A percentile compares a stretch with the other conserved stretches of the same genome.
Evolutionary conservation across 2,113 vertebrate genomes (phyloP).

Genomic region (Nannospalax galili): DNA sequence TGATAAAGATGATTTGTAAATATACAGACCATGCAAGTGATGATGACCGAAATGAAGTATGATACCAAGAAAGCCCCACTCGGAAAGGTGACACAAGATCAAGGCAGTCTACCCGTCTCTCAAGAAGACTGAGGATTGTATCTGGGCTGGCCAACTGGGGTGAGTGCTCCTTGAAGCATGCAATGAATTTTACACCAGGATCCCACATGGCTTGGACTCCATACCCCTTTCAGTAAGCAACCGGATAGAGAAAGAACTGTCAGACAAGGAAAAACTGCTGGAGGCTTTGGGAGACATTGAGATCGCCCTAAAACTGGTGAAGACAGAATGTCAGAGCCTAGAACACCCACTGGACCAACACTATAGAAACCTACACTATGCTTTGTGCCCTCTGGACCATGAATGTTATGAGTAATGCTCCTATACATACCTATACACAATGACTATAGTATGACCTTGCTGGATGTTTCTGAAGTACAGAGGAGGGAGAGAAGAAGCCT

Average conservation of each 20-base stretch:
- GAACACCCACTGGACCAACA: slow-evolving; percentile 92
- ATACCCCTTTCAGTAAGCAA: slow-evolving; percentile 91
- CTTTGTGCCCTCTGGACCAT: slow-evolving; percentile 86
- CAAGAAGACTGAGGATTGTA: slow-evolving; percentile 90
- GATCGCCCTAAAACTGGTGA: slow-evolving; percentile 92
- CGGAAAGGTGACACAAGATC: slow-evolving; percentile 92
- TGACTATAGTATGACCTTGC: slow-evolving; percentile 90
- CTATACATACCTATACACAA: slow-evolving; percentile 91
- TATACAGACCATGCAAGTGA: slow-evolving; percentile 94
- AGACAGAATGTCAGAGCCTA: slow-evolving; percentile 81
- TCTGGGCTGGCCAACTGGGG: slow-evolving; percentile 85
- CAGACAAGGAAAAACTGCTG: slow-evolving; percentile 90
- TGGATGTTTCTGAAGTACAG: slow-evolving; percentile 90
- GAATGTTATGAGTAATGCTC: slow-evolving; percentile 88
- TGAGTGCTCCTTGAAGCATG: slow-evolving; percentile 90
- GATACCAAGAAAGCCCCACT: slow-evolving; percentile 93
- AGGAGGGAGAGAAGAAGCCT: slow-evolving; percentile 85
- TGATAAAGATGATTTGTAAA: slow-evolving; percentile 93
- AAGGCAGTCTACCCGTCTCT: slow-evolving; percentile 91
- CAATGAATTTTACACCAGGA: slow-evolving; percentile 95
- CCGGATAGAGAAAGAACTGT: slow-evolving; percentile 88
- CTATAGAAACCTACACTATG: slow-evolving; percentile 88
- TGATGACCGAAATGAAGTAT: slow-evolving; percentile 96
- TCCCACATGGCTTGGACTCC: slow-evolving; percentile 94
- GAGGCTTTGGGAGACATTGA: slow-evolving; percentile 94